phyloP scores from a whole-genome alignment of 53 echinoderm and acorn worm species.

The Actinopyga echinites region DNA sequence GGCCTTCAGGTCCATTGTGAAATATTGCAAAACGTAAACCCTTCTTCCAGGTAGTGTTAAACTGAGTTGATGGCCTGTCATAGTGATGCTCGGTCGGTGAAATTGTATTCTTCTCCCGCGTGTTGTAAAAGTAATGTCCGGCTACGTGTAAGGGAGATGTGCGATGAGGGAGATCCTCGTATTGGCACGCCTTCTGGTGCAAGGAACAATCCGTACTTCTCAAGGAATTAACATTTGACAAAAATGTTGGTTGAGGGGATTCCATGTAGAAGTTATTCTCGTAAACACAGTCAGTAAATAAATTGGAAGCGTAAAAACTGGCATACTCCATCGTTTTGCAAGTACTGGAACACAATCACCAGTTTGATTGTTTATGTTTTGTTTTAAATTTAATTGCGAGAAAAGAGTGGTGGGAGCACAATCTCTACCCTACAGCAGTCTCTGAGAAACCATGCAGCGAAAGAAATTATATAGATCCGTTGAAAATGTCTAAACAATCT shows the following conservation, averaged over 20 bases:
- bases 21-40: no score
- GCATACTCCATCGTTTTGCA: conserved; percentile 1
- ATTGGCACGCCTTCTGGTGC: conserved; percentile 14
- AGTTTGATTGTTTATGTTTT: no score
- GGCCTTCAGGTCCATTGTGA: no score
- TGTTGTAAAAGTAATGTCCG: conserved; percentile 1
- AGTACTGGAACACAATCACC: no score
- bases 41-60: no score
- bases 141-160: background rate
- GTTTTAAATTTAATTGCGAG: no score
- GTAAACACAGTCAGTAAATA: conserved; percentile 11
- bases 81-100: conserved; percentile 12
- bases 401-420: no score
- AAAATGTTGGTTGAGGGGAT: background rate
- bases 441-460: no score
- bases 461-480: no score
- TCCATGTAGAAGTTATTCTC: conserved; percentile 21
- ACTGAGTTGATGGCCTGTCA: no score
- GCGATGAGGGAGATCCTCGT: background rate
- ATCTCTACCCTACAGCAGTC: no score
- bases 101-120: background rate
- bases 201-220: background rate
- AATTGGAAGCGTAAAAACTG: conserved; percentile 3
- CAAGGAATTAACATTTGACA: background rate
- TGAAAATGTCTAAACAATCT: no score